These are phyloP conservation scores for Cliona cf. orientalis DNA, from an alignment of 37 sponge, comb jelly and placozoan species.

Conservation along the genomic window DNA sequence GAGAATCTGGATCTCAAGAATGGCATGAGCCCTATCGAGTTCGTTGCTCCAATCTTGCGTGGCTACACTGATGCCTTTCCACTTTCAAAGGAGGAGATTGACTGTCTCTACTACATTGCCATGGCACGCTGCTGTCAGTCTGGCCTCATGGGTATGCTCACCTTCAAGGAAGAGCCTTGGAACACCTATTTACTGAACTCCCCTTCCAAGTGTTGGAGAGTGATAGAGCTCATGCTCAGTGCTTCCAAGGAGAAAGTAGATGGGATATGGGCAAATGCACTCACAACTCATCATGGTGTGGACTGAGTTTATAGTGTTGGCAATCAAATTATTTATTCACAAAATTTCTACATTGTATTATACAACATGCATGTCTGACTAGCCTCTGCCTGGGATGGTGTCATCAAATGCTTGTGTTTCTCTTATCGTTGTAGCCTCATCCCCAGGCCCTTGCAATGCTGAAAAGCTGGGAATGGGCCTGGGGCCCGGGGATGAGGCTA, in stretches of 20 bases:
- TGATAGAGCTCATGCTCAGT: not conserved
- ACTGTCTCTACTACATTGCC: constrained; percentile 25
- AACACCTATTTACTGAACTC: constrained; percentile 27
- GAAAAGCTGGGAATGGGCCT: too few species aligned
- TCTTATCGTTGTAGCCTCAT: too few species aligned
- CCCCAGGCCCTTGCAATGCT: too few species aligned
- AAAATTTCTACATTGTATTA: too few species aligned
- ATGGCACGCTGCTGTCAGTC: constrained; percentile 25
- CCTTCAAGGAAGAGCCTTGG: constrained; percentile 16
- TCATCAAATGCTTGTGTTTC: too few species aligned
- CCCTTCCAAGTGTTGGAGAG: constrained; percentile 7
- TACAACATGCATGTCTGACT: too few species aligned
- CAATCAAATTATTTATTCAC: too few species aligned
- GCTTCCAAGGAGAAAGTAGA: not conserved
- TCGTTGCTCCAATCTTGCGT: constrained; percentile 9
- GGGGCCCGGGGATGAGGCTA: too few species aligned
- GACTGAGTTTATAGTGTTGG: too few species aligned
- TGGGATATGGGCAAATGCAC: not conserved
- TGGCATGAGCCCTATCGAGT: constrained; percentile 1
- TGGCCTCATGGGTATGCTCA: constrained; percentile 3
- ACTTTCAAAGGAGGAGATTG: constrained; percentile 28
- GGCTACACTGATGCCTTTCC: constrained; percentile 29
- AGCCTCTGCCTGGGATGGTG: too few species aligned
- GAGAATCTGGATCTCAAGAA: not conserved
- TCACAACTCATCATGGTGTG: too few species aligned